Evolutionary conservation across 35 echinoderm and acorn worm genomes (phyloP), one percentile per base, ranked within the genome.

Genomic region (Apostichopus parvimensis): DNA sequence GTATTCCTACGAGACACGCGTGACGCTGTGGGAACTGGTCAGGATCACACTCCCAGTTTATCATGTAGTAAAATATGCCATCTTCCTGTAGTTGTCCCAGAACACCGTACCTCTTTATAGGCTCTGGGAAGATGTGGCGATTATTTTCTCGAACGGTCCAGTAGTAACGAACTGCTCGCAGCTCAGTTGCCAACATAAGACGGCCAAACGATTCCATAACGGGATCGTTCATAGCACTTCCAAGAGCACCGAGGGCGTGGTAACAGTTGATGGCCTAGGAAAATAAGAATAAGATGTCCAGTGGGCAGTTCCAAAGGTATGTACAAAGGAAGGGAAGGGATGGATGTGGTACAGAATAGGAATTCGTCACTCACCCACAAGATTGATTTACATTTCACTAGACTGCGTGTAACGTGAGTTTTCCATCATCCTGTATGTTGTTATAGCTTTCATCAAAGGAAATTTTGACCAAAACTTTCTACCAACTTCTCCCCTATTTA

Each of bases 21-120:
- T 98, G 96, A 79, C 93, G 84, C 54, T 95, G 91, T 21, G 96
- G 96, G 79, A 95, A 98, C 87, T 98, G 93, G 64, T 94, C 93
- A 2, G 96, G 96, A 68, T 91, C 87, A 75, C 96, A 95, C 15
- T 70, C 83, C 96, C 96, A 95, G 59, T 94, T 98, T 17, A 98
- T 57, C 6, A 92, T 98, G 89, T 98, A 98, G 68, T 95, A 95
- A 62, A 95, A 98, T 17, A 98, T 98, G 8, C 93, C 94, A 68
- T 98, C 94, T 57, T 98, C 96, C 24, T 94, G 93, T 26, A 98
- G 58, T 56, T 98, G 96, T 23, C 96, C 96, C 28, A 98, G 61
- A 7, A 95, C 94, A 54, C 96, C 96, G 79, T 66, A 95, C 4
- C 64, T 83, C 70, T 91, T 87, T 1, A 98, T 62, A 34, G 94